Evolutionary conservation across 1,140 invertebrate genomes (phyloP).

Genomic region (Ceratoteleas bidentatus): DNA sequence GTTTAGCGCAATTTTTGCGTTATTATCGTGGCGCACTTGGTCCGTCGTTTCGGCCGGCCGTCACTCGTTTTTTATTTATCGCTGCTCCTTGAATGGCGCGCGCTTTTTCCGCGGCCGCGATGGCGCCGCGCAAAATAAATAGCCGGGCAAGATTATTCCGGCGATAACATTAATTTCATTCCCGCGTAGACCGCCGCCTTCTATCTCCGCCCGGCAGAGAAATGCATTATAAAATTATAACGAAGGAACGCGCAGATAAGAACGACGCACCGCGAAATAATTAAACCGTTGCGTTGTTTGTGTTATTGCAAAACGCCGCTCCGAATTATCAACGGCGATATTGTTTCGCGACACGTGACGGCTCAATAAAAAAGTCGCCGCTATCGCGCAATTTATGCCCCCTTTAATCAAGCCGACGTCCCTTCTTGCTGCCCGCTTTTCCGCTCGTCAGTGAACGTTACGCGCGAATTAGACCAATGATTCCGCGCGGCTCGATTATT

Average conservation of each 20-base stretch:
- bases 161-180: slow-evolving; percentile 66
- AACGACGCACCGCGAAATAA: slow-evolving; percentile 55
- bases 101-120: slow-evolving; percentile 30
- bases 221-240: slow-evolving; percentile 66
- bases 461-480: slow-evolving; percentile 34
- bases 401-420: slow-evolving; percentile 23
- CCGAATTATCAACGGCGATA: slow-evolving; percentile 43
- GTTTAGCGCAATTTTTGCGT: not conserved
- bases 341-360: slow-evolving; percentile 39
- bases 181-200: slow-evolving; percentile 53
- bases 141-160: slow-evolving; percentile 62
- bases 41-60: not conserved
- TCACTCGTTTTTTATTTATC: slow-evolving; percentile 45
- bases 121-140: slow-evolving; percentile 53
- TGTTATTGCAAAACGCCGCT: slow-evolving; percentile 22
- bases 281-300: slow-evolving; percentile 55
- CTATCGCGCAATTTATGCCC: slow-evolving; percentile 25
- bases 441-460: slow-evolving; percentile 24
- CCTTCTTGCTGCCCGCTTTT: not conserved
- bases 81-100: slow-evolving; percentile 28
- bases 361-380: slow-evolving; percentile 47
- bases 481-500: slow-evolving; percentile 31
- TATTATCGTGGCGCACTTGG: slow-evolving; percentile 9
- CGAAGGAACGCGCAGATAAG: slow-evolving; percentile 51
- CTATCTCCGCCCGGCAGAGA: slow-evolving; percentile 50